Evolutionary conservation across 2,113 vertebrate genomes (phyloP), one percentile per base, ranked within the genome.

Genomic region (Pao palembangensis): DNA sequence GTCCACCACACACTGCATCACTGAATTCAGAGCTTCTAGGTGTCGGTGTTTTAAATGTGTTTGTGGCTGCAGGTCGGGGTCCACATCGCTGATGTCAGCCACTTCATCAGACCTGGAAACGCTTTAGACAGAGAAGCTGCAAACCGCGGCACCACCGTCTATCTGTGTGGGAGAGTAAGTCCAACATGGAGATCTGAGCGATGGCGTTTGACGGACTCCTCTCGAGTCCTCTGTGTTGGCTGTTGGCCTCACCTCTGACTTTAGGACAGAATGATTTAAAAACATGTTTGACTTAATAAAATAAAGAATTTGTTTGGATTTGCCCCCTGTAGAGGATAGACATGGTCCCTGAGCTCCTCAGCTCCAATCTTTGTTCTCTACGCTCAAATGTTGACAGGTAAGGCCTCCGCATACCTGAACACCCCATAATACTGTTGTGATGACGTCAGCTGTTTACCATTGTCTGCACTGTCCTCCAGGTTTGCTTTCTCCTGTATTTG

Each of bases 261-360:
- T 38, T 12, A 38, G 6, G 4, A 38, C 8, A 31, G 19, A 28
- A 28, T 6, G 15, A 57, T 34, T 34, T 55, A 1, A 20, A 50
- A 38, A 19, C 1, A 31, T 44, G 15, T 17, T 44, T 15, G 0
- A 44, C 5, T 17, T 5, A 14, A 13, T 0, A 13, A 43, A 43
- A 43, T 8, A 3, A 1, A 43, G 41, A 38, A 52, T 0, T 23
- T 71, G 19, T 12, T 38, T 38, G 34, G 11, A 38, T 21, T 41
- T 61, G 16, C 76, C 23, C 70, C 51, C 52, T 47, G 11, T 87
- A 99, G 97, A 96, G 97, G 64, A 98, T 99, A 75, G 96, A 99
- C 84, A 98, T 99, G 96, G 95, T 99, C 83, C 97, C 97, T 56
- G 96, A 98, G 57, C 83, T 99, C 67, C 94, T 99, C 61, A 99